Base-by-base conservation (phyloP, 2,113 vertebrate genomes). In the Gopherus evgoodei region DNA sequence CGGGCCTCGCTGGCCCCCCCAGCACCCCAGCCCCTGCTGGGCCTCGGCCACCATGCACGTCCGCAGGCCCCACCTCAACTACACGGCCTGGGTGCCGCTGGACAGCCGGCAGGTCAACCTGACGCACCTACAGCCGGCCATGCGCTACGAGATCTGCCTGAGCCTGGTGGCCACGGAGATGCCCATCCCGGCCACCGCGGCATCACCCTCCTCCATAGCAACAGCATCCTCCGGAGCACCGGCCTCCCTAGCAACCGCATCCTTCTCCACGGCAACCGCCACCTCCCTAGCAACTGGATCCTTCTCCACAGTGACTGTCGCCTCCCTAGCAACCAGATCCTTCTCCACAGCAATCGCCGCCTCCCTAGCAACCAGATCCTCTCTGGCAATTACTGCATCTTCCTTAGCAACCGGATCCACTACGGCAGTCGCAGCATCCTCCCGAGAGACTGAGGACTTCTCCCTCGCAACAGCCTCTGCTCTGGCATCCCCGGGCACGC, bases 81-180 rank as follows among this genome's bases (percentile, higher is more conserved):
- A 98, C 97, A 98, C 98, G 0, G 97, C 98, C 27, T 97, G 98
- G 93, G 98, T 99, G 16, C 98, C 98, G 0, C 98, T 98, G 2
- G 98, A 98, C 4, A 98, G 99, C 78, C 98, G 98, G 95, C 98
- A 99, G 95, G 99, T 98, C 79, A 99, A 99, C 56, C 98, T 99
- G 47, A 99, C 98, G 1, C 98, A 99, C 96, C 98, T 99, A 25
- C 97, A 98, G 69, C 98, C 98, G 12, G 98, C 98, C 44, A 99
- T 98, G 0, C 97, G 97, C 88, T 99, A 99, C 92, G 98, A 97
- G 44, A 98, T 99, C 87, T 99, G 98, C 92, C 98, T 99, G 65
- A 98, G 98, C 19, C 97, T 99, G 83, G 42, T 65, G 81, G 78
- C 90, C 72, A 65, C 4, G 31, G 83, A 85, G 3, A 9, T n/a